Conservation (phyloP, 1,140 invertebrate genomes). For the Gryon sp. region DNA sequence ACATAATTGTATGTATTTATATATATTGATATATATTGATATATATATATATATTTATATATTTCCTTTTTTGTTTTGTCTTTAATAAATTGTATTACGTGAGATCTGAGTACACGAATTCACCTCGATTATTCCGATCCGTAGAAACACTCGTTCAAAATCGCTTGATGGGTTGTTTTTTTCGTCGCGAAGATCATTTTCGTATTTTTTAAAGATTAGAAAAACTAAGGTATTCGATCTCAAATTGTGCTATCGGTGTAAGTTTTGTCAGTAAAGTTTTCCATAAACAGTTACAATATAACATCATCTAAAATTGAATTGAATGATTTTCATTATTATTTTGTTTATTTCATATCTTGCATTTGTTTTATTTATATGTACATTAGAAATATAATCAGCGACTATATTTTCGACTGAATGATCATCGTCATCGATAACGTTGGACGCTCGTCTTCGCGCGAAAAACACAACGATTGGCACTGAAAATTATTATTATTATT, state of each 20-base stretch:
- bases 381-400: constrained; percentile 44
- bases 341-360: no score
- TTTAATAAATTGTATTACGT: constrained; percentile 74
- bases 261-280: no score
- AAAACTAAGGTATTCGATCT: constrained; percentile 30
- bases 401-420: constrained; percentile 47
- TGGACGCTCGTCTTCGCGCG: constrained; percentile 47
- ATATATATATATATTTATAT: no score
- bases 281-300: no score
- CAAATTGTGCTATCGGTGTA: constrained; percentile 43
- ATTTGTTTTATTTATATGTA: constrained; percentile 48
- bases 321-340: no score
- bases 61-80: constrained; percentile 67
- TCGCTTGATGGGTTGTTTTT: constrained; percentile 58
- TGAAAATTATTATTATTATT: constrained; percentile 40
- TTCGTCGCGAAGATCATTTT: constrained; percentile 57
- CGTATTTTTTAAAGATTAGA: no score
- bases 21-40: no score
- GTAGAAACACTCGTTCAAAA: constrained; percentile 68
- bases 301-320: constrained; percentile 31
- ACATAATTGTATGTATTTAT: no score
- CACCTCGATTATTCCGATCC: constrained; percentile 70
- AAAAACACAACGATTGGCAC: constrained; percentile 58
- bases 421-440: constrained; percentile 55
- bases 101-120: constrained; percentile 78